Evolutionary conservation across 2,888 invertebrate species (phyloP).

Genomic region (Autographa pulchrina): DNA sequence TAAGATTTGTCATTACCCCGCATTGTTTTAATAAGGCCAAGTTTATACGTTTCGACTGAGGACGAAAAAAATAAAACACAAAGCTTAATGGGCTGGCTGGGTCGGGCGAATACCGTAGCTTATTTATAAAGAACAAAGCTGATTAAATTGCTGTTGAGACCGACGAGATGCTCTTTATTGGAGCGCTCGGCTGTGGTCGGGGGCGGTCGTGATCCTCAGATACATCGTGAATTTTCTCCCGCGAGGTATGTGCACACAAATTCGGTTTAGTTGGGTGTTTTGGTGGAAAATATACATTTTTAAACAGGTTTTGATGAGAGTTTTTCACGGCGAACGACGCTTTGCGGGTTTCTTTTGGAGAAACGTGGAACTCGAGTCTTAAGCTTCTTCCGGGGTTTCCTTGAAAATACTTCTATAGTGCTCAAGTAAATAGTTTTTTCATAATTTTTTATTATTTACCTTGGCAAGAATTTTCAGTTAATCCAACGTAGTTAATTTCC

Average conservation of each 20-base stretch:
- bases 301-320: slow-evolving; percentile 50
- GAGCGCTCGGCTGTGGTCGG: slow-evolving; percentile 64
- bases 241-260: slow-evolving; percentile 54
- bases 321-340: slow-evolving; percentile 29
- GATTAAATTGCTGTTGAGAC: slow-evolving; percentile 79
- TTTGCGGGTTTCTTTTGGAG: slow-evolving; percentile 26
- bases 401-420: slow-evolving; percentile 16
- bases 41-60: slow-evolving; percentile 57
- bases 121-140: slow-evolving; percentile 79
- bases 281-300: slow-evolving; percentile 58
- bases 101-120: slow-evolving; percentile 67
- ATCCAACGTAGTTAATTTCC: slow-evolving; percentile 7
- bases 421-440: slow-evolving; percentile 3
- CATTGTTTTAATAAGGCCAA: slow-evolving; percentile 52
- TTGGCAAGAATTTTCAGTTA: slow-evolving; percentile 9
- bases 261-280: slow-evolving; percentile 57
- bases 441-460: slow-evolving; percentile 35
- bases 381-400: slow-evolving; percentile 12
- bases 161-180: slow-evolving; percentile 71
- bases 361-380: slow-evolving; percentile 8
- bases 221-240: slow-evolving; percentile 56
- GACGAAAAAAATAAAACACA: slow-evolving; percentile 59
- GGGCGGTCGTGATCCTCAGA: slow-evolving; percentile 51
- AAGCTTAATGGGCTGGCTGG: slow-evolving; percentile 65
- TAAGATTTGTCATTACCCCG: slow-evolving; percentile 24